Base-by-base conservation (phyloP, 1,140 invertebrate genomes). In the Xylocopa sonorina region DNA sequence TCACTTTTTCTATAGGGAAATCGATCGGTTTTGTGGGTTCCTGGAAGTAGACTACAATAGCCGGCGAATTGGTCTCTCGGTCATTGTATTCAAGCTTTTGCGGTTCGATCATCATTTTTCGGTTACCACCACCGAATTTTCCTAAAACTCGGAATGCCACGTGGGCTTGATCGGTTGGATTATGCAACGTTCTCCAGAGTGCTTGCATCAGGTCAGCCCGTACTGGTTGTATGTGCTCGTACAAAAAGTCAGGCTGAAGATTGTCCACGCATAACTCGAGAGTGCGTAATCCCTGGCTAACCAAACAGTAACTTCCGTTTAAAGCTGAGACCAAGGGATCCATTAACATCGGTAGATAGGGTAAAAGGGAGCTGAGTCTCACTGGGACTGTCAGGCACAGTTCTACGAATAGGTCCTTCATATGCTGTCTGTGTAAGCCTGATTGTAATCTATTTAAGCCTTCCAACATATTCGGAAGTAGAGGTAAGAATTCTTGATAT, bases 331-430 rank as follows among this genome's bases (percentile, higher is more conserved):
- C 98, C 3, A 99, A 92, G 0, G 99, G 99, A 94, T 99, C 99
- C 99, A 99, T 99, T 16, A 99, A 93, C 98, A 99, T 99, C 0
- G 98, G 98, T 32, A 99, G 93, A 93, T 99, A 99, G 3, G 99
- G 99, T 24, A 99, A 93, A n/a, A 99, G 93, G 43, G 98, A 99
- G 88, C 98, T 99, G 0, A 99, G 93, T 69, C 99, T 94, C 0
- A 99, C 99, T 0, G 99, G 99, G 2, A 99, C 99, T 2, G 98
- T 99, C 5, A 99, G 93, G 91, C 99, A 99, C 43, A 99, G 93
- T 92, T 99, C 99, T 0, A 99, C 98, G 94, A 99, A 99, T 12
- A 99, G 93, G 94, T 99, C 99, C 91, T 99, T 99, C 98, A 99
- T 99, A 89, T 99, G 98, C 89, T 99, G 98, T 87, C 99, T 98